Conservation (phyloP, 30 jellyfish, hydroid and myxozoan genomes). For the Clytia hemisphaerica region DNA sequence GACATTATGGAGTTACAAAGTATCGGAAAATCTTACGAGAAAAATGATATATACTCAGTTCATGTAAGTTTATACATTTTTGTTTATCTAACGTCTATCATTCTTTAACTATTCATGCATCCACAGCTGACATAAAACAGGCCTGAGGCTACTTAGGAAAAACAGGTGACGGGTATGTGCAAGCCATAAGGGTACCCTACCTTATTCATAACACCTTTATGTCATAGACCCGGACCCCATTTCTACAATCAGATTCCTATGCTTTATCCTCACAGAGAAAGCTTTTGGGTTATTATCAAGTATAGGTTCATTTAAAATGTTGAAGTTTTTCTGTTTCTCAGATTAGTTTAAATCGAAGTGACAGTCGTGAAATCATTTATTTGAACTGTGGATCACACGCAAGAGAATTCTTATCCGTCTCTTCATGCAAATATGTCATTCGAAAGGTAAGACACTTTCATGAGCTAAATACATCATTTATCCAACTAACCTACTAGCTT, state of each 20-base stretch:
- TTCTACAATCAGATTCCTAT: too few relatives aligned
- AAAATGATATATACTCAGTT: conserved; percentile 23
- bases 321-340: too few relatives aligned
- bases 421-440: conserved; percentile 56
- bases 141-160: not conserved
- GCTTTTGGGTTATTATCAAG: too few relatives aligned
- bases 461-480: not conserved
- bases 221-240: not conserved
- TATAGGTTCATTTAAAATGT: too few relatives aligned
- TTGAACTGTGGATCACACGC: conserved; percentile 76
- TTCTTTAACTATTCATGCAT: too few relatives aligned
- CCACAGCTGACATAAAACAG: too few relatives aligned
- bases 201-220: not conserved
- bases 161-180: too few relatives aligned
- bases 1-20: conserved; percentile 27
- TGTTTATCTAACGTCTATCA: too few relatives aligned
- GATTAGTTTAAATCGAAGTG: conserved; percentile 12
- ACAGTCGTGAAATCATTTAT: conserved; percentile 35
- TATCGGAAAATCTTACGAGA: conserved; percentile 54
- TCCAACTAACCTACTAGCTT: not conserved
- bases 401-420: conserved; percentile 71
- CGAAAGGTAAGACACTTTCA: conserved; percentile 50
- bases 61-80: conserved; percentile 35
- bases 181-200: not conserved
- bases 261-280: too few relatives aligned